Conservation (phyloP, 37 sponge, comb jelly and placozoan genomes). For the Ephydatia muelleri region DNA sequence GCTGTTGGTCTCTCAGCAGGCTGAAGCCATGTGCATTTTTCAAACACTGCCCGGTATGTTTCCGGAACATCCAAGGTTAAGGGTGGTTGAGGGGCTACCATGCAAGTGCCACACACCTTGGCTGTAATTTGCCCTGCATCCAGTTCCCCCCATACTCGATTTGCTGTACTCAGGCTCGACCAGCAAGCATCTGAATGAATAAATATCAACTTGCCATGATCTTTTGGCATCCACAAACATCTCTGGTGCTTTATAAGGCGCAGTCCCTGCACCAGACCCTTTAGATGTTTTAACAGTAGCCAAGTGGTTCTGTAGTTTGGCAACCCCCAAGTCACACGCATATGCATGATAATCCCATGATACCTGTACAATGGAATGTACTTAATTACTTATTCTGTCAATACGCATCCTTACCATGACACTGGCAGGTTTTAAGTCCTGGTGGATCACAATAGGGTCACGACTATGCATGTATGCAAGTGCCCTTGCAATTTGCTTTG, state of each 20-base stretch:
- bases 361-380: neutral
- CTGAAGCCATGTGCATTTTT: too few species aligned
- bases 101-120: conserved; percentile 27
- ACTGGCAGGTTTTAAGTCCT: conserved; percentile 52
- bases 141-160: conserved; percentile 21
- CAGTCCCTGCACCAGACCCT: conserved; percentile 22
- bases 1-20: neutral
- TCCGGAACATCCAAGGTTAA: neutral
- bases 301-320: conserved; percentile 12
- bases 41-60: neutral
- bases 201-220: conserved; percentile 8
- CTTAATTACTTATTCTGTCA: neutral
- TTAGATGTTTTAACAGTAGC: conserved; percentile 14
- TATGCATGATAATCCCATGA: neutral
- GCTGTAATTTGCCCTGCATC: conserved; percentile 4
- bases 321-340: conserved; percentile 49
- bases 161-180: conserved; percentile 19
- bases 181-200: conserved; percentile 24
- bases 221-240: conserved; percentile 18
- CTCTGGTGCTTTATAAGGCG: conserved; percentile 48
- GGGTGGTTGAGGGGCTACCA: neutral
- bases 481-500: conserved; percentile 22
- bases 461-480: conserved; percentile 43
- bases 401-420: conserved; percentile 30
- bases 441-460: conserved; percentile 47